These are phyloP conservation scores for Acrobasis repandana DNA, from an alignment of 2,888 invertebrate species.

Conservation along the genomic window DNA sequence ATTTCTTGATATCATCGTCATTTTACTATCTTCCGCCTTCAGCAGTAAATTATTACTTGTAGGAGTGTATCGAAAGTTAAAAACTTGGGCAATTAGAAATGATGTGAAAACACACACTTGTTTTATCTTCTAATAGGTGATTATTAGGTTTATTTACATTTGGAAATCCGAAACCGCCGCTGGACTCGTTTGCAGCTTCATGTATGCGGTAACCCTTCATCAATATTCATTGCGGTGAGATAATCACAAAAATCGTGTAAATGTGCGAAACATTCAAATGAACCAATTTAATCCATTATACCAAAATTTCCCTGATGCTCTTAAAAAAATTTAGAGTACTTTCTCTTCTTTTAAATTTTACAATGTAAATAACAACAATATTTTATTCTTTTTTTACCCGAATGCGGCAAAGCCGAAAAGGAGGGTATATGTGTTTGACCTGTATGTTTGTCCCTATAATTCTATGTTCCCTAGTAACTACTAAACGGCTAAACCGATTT, in stretches of 20 bases:
- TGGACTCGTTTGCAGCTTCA: conserved; percentile 12
- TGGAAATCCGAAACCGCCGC: conserved; percentile 26
- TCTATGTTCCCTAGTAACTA: too few relatives aligned
- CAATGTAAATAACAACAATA: too few relatives aligned
- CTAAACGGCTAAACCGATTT: too few relatives aligned
- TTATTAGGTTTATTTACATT: conserved; percentile 15
- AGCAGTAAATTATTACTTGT: background rate
- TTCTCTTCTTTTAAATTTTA: background rate
- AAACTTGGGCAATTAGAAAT: background rate
- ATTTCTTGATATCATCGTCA: background rate
- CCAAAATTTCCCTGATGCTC: conserved; percentile 30
- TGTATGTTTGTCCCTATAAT: too few relatives aligned
- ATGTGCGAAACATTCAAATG: conserved; percentile 50
- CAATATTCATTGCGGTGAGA: conserved; percentile 54
- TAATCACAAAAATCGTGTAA: conserved; percentile 34
- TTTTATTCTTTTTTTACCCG: too few relatives aligned
- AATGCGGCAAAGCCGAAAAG: too few relatives aligned
- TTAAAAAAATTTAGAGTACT: background rate
- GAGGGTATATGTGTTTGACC: too few relatives aligned
- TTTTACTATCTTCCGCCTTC: background rate
- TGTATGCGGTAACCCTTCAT: conserved; percentile 41
- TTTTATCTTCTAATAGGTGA: background rate
- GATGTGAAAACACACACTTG: background rate
- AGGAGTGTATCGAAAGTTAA: background rate
- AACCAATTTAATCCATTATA: conserved; percentile 45